These are phyloP conservation scores for Oscheius sp. DNA, from an alignment of 1,140 invertebrate genomes.

Conservation along the genomic window DNA sequence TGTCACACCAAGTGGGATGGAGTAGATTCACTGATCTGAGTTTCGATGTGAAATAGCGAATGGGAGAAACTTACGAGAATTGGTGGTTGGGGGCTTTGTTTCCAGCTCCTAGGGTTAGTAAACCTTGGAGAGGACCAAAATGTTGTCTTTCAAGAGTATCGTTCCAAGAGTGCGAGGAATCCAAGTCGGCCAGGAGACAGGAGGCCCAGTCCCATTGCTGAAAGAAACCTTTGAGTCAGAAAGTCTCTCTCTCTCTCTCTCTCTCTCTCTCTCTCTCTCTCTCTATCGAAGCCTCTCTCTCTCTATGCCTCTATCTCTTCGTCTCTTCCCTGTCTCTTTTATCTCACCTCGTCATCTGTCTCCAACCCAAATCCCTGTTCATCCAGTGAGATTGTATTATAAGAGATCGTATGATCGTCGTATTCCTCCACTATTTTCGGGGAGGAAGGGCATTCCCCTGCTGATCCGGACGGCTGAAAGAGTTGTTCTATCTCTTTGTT, in stretches of 20 bases:
- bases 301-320: too few relatives aligned
- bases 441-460: too few relatives aligned
- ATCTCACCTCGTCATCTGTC: not conserved
- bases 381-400: not conserved
- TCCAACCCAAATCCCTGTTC: not conserved
- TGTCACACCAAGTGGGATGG: slow-evolving; percentile 66
- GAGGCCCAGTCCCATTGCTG: slow-evolving; percentile 27
- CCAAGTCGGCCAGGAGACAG: slow-evolving; percentile 30
- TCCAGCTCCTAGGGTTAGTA: slow-evolving; percentile 37
- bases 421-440: not conserved
- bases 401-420: not conserved
- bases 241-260: too few relatives aligned
- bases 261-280: too few relatives aligned
- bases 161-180: slow-evolving; percentile 31
- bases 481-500: too few relatives aligned
- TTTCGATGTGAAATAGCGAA: not conserved
- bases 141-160: slow-evolving; percentile 43
- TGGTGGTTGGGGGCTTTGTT: slow-evolving; percentile 30
- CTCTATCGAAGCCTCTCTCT: too few relatives aligned
- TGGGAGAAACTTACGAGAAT: slow-evolving; percentile 24
- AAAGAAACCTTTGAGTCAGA: too few relatives aligned
- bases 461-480: not conserved
- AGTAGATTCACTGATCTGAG: slow-evolving; percentile 36
- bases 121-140: slow-evolving; percentile 41
- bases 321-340: not conserved